These are phyloP conservation scores for Archegozetes longisetosus DNA, from an alignment of 1,140 invertebrate genomes.

Conservation along the genomic window DNA sequence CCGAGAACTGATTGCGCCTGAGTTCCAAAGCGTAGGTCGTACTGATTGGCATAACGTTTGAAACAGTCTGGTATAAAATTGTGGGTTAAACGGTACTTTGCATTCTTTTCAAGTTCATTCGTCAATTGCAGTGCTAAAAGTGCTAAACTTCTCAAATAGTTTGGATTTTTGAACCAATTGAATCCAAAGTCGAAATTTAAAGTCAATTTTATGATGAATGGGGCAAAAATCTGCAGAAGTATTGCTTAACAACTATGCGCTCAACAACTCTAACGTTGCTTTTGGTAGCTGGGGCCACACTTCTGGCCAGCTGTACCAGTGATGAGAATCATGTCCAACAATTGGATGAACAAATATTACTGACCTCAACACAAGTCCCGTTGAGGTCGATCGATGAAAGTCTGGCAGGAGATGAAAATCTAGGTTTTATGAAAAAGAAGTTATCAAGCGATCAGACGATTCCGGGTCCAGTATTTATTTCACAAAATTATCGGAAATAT, in stretches of 20 bases:
- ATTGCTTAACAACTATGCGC: not conserved
- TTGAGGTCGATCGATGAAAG: not conserved
- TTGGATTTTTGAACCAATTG: not conserved
- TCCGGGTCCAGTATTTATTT: not conserved
- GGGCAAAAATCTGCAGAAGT: not conserved
- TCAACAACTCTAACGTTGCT: not conserved
- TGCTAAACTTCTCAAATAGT: not conserved
- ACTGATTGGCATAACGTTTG: not conserved
- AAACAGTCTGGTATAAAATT: not conserved
- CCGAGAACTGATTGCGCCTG: not conserved
- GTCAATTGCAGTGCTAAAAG: not conserved
- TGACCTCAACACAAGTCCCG: not conserved
- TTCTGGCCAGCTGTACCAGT: not conserved
- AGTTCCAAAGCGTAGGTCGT: not conserved
- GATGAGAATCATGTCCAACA: not conserved
- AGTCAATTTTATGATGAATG: not conserved
- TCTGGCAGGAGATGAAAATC: not conserved
- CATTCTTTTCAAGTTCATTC: not conserved
- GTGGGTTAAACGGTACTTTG: not conserved
- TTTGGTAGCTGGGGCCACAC: not conserved
- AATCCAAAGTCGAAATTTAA: not conserved
- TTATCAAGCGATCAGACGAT: not conserved
- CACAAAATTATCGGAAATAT: not conserved
- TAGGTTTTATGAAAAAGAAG: not conserved
- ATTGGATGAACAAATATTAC: not conserved